A percentile compares a stretch with the other conserved stretches of the same genome.
Evolutionary conservation across 1,140 invertebrate species (phyloP).

Genomic region (Drosophila insularis): DNA sequence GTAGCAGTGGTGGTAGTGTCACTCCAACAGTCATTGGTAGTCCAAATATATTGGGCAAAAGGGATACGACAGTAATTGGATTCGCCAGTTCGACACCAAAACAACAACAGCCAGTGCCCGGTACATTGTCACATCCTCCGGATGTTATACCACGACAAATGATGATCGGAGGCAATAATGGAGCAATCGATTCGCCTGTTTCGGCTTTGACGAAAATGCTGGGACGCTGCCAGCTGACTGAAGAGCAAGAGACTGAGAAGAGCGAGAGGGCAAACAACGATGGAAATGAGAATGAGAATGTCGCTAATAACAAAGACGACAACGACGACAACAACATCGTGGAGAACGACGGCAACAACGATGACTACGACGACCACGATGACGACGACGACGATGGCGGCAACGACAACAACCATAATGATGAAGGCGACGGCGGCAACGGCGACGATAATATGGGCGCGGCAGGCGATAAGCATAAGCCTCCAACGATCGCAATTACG

Average conservation of each 20-base stretch:
- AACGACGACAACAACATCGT: constrained; percentile 13
- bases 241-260: constrained; percentile 23
- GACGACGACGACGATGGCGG: constrained; percentile 16
- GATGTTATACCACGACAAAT: constrained; percentile 62
- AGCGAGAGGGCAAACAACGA: constrained; percentile 36
- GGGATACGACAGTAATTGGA: constrained; percentile 4
- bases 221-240: constrained; percentile 52
- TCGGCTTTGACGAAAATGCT: constrained; percentile 40
- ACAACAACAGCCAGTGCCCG: constrained; percentile 14
- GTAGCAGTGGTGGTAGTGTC: background rate
- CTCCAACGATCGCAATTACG: constrained; percentile 25
- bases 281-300: constrained; percentile 29
- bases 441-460: constrained; percentile 74
- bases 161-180: constrained; percentile 25
- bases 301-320: constrained; percentile 19
- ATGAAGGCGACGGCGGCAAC: constrained; percentile 39
- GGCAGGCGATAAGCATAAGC: constrained; percentile 87
- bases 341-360: constrained; percentile 13
- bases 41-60: constrained; percentile 8
- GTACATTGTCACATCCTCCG: constrained; percentile 32
- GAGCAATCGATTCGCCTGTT: constrained; percentile 43
- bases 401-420: constrained; percentile 20
- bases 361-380: constrained; percentile 18
- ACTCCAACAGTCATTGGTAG: constrained; percentile 37
- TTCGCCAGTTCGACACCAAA: constrained; percentile 63